A percentile compares a stretch with the other conserved stretches of the same genome.
These are phyloP conservation scores for Pseudococcus longispinus DNA, from an alignment of 2,888 invertebrate species.

Conservation along the genomic window DNA sequence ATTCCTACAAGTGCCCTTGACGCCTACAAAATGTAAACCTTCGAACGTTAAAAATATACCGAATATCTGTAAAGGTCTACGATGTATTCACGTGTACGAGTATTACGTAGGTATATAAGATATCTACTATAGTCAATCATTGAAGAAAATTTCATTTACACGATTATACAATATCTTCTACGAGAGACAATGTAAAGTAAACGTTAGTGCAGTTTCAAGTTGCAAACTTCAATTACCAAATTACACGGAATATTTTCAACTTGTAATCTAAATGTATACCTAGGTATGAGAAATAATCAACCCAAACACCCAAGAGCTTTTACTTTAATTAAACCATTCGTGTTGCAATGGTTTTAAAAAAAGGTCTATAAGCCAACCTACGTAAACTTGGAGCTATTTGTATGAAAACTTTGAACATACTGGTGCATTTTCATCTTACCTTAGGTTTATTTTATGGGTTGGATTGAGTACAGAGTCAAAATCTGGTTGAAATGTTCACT, in stretches of 20 bases:
- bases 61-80: not conserved
- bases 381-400: not conserved
- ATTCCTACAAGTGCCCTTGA: not conserved
- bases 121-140: not conserved
- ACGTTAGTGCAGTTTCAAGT: not conserved
- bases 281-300: not conserved
- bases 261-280: not conserved
- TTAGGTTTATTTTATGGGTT: not conserved
- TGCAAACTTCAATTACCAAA: not conserved
- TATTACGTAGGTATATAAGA: too few relatives aligned
- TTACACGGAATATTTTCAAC: not conserved
- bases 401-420: not conserved
- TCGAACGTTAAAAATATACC: not conserved
- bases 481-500: not conserved
- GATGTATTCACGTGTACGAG: too few relatives aligned
- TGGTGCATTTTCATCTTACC: not conserved
- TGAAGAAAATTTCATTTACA: not conserved
- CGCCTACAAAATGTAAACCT: not conserved
- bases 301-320: not conserved
- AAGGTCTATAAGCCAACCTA: not conserved
- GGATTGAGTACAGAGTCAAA: not conserved
- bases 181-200: not conserved
- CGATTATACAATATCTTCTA: not conserved
- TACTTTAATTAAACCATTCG: slow-evolving; percentile 6
- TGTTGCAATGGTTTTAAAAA: not conserved